These are phyloP conservation scores for Nautilus pompilius DNA, from an alignment of 1,140 invertebrate species.

Conservation along the genomic window DNA sequence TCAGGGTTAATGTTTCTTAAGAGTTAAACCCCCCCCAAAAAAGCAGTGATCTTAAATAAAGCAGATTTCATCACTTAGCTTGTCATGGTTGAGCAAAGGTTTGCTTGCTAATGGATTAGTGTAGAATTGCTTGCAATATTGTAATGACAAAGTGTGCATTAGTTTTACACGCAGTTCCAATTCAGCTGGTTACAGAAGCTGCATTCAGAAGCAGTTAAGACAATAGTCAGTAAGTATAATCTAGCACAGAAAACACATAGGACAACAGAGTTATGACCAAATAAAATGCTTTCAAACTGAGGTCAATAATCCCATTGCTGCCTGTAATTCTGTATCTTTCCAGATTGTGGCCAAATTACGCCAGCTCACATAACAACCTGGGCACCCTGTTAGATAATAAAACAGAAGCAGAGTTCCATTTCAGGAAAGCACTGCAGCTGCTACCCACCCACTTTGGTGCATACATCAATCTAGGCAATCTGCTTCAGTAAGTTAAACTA, in stretches of 20 bases:
- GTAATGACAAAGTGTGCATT: no score
- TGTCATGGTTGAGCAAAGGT: no score
- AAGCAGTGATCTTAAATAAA: no score
- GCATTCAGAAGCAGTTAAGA: no score
- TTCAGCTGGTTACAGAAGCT: no score
- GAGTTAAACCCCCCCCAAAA: no score
- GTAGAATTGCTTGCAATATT: no score
- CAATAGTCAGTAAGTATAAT: no score
- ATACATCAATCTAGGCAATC: constrained; percentile 80
- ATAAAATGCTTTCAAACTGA: not conserved
- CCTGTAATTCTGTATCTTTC: constrained; percentile 18
- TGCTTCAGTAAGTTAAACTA: constrained; percentile 68
- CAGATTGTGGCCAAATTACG: constrained; percentile 81
- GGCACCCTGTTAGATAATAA: constrained; percentile 71
- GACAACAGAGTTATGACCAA: not conserved
- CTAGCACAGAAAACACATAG: not conserved
- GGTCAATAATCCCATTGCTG: not conserved
- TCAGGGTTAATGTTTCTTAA: no score
- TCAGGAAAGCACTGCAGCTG: constrained; percentile 71
- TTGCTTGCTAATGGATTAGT: no score
- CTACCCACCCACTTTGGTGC: constrained; percentile 77
- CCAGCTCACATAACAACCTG: constrained; percentile 85
- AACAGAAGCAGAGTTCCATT: constrained; percentile 70
- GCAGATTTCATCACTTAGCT: no score
- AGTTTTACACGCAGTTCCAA: no score